Evolutionary conservation across 2,113 vertebrate genomes (phyloP).

Genomic region (Coreoperca whiteheadi): DNA sequence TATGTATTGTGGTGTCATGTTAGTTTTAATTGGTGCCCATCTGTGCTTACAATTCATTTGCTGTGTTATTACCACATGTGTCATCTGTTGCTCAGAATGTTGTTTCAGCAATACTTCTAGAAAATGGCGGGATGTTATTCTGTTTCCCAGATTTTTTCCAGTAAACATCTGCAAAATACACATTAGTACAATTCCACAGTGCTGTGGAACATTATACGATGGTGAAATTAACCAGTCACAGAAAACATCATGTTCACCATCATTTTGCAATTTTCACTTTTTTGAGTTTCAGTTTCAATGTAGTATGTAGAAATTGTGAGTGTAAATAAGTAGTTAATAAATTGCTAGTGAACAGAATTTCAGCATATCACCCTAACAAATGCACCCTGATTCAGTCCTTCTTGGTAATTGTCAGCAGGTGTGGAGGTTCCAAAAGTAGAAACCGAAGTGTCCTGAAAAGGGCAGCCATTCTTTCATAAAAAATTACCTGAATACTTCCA

Average conservation of each 20-base stretch:
- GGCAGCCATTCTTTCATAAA: not conserved
- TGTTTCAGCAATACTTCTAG: not conserved
- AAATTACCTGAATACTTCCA: not conserved
- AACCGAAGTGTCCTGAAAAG: conserved; percentile 32
- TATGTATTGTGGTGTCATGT: not conserved
- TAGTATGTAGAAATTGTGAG: not conserved
- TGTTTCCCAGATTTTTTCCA: not conserved
- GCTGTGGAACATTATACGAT: not conserved
- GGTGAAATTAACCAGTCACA: not conserved
- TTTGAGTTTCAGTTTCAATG: not conserved
- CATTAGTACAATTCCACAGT: not conserved
- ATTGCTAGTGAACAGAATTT: conserved; percentile 5
- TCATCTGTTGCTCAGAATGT: not conserved
- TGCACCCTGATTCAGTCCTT: conserved; percentile 42
- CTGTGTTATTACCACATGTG: not conserved
- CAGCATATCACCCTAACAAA: not conserved
- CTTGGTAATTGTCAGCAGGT: conserved; percentile 56
- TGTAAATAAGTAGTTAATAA: not conserved
- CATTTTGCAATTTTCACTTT: not conserved
- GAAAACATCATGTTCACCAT: not conserved
- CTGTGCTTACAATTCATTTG: not conserved
- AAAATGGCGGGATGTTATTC: not conserved
- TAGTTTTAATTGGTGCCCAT: not conserved
- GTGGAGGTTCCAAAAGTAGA: conserved; percentile 42
- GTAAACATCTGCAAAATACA: not conserved